Conservation (phyloP, 2,888 invertebrate species). For the Zele albiditarsus region DNA sequence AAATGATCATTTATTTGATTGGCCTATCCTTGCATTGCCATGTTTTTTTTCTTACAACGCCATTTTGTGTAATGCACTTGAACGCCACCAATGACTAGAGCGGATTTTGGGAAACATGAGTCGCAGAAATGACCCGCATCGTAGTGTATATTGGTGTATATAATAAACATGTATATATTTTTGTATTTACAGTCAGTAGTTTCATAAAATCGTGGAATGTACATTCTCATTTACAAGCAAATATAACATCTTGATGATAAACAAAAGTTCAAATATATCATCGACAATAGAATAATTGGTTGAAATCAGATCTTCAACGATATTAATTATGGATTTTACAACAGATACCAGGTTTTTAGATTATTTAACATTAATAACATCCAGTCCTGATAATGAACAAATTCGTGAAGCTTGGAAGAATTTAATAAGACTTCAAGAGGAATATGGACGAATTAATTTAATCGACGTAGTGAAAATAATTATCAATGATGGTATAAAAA, state of each 20-base stretch:
- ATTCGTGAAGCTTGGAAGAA: conserved; percentile 52
- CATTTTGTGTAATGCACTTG: background rate
- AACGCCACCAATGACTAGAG: background rate
- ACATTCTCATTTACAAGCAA: background rate
- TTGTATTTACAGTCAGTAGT: background rate
- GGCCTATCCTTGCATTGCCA: too few relatives aligned
- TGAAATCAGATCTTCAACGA: background rate
- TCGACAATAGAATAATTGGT: background rate
- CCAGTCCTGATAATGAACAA: conserved; percentile 21
- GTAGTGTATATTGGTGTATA: background rate
- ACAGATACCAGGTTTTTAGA: background rate
- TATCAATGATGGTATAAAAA: conserved; percentile 42
- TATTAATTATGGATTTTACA: background rate
- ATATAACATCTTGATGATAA: background rate
- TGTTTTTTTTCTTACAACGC: background rate
- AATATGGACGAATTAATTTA: background rate
- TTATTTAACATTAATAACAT: background rate
- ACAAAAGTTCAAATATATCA: background rate
- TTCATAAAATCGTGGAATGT: background rate
- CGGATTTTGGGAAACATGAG: background rate
- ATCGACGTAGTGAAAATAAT: conserved; percentile 34
- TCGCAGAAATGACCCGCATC: background rate
- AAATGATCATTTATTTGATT: too few relatives aligned
- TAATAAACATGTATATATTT: background rate
- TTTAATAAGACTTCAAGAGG: conserved; percentile 47